These are phyloP conservation scores for Sebastes aleutianus DNA, from an alignment of 2,797 vertebrate species.

Conservation along the genomic window DNA sequence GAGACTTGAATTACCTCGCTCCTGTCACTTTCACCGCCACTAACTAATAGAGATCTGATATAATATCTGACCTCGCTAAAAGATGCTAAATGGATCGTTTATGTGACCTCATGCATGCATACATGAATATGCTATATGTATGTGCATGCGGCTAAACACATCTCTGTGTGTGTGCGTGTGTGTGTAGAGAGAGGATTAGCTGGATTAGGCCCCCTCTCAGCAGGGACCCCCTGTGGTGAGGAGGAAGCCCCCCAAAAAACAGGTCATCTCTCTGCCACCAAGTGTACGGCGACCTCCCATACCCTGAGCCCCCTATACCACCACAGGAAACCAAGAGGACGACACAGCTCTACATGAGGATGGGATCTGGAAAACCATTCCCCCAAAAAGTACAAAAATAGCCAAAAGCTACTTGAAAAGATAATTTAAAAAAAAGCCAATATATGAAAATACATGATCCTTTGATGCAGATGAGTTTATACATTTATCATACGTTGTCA, in stretches of 20 bases:
- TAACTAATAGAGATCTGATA: slow-evolving; percentile 3
- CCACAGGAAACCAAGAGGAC: background rate
- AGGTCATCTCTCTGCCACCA: slow-evolving; percentile 81
- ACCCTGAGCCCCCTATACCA: slow-evolving; percentile 22
- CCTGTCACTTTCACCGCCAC: background rate
- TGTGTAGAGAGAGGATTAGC: slow-evolving; percentile 88
- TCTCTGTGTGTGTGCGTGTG: slow-evolving; percentile 33
- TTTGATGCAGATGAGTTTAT: background rate
- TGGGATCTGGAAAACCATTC: background rate
- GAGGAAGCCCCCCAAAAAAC: slow-evolving; percentile 90
- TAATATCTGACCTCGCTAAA: background rate
- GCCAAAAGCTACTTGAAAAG: background rate
- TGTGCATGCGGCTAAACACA: slow-evolving; percentile 19
- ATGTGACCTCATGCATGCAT: background rate
- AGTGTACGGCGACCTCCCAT: slow-evolving; percentile 59
- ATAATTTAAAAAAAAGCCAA: background rate
- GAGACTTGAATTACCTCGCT: background rate
- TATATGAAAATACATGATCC: background rate
- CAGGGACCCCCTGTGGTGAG: slow-evolving; percentile 89
- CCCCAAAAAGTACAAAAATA: background rate
- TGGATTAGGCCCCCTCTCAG: slow-evolving; percentile 93
- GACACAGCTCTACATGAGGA: background rate
- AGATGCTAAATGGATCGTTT: slow-evolving; percentile 24
- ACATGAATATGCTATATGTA: slow-evolving; percentile 19
- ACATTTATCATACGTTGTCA: background rate